These are phyloP conservation scores for Drosophila dives DNA, from an alignment of 2,888 invertebrate genomes.

Conservation along the genomic window DNA sequence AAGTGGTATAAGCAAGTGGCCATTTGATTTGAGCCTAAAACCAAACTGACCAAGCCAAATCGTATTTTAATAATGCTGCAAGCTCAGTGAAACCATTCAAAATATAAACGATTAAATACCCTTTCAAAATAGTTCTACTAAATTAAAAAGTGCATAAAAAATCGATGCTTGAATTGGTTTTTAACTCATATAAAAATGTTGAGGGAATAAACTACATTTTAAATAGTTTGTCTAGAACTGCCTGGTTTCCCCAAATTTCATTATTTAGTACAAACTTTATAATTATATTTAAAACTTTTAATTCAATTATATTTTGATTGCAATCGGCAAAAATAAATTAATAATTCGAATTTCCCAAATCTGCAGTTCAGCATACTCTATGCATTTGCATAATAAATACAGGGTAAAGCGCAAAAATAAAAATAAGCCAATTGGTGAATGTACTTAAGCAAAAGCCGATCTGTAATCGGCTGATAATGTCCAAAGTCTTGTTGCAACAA, in stretches of 20 bases:
- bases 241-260: no score
- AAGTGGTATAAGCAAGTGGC: constrained; percentile 46
- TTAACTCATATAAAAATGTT: background rate
- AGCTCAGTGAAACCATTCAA: no score
- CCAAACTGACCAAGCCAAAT: constrained; percentile 49
- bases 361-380: background rate
- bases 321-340: background rate
- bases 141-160: no score
- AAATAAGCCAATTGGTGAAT: constrained; percentile 26
- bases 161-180: background rate
- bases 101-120: no score
- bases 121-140: no score
- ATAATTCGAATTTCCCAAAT: background rate
- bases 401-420: constrained; percentile 10
- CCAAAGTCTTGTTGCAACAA: constrained; percentile 11
- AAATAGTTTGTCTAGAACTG: background rate
- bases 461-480: constrained; percentile 11
- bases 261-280: no score
- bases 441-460: constrained; percentile 33
- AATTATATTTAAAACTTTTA: no score
- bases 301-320: no score
- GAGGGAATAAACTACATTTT: background rate
- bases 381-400: background rate
- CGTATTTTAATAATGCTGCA: constrained; percentile 28
- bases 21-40: constrained; percentile 50